Evolutionary conservation across 1,140 invertebrate genomes (phyloP).

Genomic region (Trichonephila inaurata): DNA sequence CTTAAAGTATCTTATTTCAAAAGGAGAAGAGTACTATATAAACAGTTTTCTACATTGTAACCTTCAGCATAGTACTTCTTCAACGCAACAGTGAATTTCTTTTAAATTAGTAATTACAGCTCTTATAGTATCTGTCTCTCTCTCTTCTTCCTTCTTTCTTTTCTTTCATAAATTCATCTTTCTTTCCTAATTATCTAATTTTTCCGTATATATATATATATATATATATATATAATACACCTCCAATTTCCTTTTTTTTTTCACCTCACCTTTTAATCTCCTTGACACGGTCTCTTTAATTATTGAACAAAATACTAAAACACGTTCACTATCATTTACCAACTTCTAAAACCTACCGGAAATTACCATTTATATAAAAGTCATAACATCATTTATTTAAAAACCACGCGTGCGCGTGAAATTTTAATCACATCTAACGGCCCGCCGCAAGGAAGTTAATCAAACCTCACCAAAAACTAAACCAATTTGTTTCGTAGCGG

Average conservation of each 20-base stretch:
- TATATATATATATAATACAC: not conserved
- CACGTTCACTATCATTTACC: not conserved
- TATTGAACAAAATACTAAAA: not conserved
- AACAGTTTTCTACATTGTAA: too few relatives aligned
- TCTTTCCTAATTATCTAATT: not conserved
- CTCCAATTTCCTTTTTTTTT: not conserved
- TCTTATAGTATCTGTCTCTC: too few relatives aligned
- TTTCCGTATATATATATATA: not conserved
- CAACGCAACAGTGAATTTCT: too few relatives aligned
- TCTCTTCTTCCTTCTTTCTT: too few relatives aligned
- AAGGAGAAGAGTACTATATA: too few relatives aligned
- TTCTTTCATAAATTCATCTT: not conserved
- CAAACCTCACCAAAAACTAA: not conserved
- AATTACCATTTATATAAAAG: conserved; percentile 1
- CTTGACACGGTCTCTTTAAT: too few relatives aligned
- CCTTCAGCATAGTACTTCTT: too few relatives aligned
- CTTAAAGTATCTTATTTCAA: too few relatives aligned
- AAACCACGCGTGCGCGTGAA: not conserved
- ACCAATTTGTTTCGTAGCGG: conserved; percentile 14
- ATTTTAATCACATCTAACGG: not conserved
- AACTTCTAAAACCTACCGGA: not conserved
- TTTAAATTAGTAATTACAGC: too few relatives aligned
- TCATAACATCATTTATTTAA: not conserved
- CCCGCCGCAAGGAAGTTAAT: not conserved
- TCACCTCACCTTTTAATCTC: not conserved